These are phyloP conservation scores for Petromus typicus DNA, from an alignment of 2,113 vertebrate species.

Conservation along the genomic window DNA sequence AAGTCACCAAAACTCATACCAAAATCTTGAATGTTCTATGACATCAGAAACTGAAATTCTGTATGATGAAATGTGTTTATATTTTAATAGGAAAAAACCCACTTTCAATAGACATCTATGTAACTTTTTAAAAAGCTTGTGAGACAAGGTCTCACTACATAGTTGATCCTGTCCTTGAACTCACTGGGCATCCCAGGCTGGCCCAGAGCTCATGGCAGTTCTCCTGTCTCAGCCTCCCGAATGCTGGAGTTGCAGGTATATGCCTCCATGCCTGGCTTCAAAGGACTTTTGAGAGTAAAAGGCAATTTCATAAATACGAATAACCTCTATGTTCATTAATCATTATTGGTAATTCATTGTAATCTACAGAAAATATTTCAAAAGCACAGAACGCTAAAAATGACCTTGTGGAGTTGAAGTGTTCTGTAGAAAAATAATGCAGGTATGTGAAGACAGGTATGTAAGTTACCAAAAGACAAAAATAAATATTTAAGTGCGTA, in stretches of 20 bases:
- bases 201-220: too few species aligned
- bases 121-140: neutral
- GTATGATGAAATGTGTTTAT: neutral
- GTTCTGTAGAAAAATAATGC: neutral
- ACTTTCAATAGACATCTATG: neutral
- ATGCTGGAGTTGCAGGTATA: too few species aligned
- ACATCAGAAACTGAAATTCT: neutral
- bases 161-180: too few species aligned
- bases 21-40: neutral
- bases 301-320: neutral
- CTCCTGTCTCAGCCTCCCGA: too few species aligned
- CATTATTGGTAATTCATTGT: neutral
- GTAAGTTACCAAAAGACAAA: neutral
- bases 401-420: neutral
- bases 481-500: neutral
- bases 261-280: too few species aligned
- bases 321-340: neutral
- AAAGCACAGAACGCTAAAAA: neutral
- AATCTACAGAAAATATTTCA: constrained; percentile 31
- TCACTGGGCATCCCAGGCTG: too few species aligned
- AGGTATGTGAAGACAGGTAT: constrained; percentile 8
- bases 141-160: too few species aligned
- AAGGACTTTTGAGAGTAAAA: neutral
- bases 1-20: neutral
- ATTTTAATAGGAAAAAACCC: neutral